Percentiles rank a stretch among this genome's conserved stretches.
phyloP scores from a whole-genome alignment of 2,113 vertebrate species.

The Hirundichthys speculiger region DNA sequence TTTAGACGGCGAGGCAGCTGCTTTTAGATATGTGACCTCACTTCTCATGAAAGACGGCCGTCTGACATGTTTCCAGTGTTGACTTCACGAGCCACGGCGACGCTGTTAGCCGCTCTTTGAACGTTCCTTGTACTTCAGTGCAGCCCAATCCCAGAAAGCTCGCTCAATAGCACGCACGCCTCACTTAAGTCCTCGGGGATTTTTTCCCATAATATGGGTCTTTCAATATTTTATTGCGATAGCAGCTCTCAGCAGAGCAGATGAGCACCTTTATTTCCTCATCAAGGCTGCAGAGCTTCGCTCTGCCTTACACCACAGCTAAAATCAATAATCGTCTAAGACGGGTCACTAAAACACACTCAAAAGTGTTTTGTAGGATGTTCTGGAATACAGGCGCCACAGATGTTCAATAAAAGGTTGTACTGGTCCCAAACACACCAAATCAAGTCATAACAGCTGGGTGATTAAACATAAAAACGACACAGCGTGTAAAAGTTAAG shows the following conservation, averaged over 20 bases:
- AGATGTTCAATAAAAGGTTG: conserved; percentile 36
- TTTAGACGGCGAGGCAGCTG: neutral
- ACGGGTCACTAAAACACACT: conserved; percentile 46
- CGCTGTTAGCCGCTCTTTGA: conserved; percentile 7
- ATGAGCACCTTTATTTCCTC: conserved; percentile 47
- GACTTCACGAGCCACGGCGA: conserved; percentile 14
- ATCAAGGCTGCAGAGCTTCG: conserved; percentile 28
- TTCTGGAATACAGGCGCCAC: conserved; percentile 16
- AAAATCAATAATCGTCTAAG: conserved; percentile 63
- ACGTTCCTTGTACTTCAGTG: conserved; percentile 7
- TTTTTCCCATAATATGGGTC: conserved; percentile 59
- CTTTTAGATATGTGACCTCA: conserved; percentile 9
- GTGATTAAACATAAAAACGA: conserved; percentile 12
- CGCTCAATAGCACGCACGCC: conserved; percentile 40
- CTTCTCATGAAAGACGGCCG: conserved; percentile 18
- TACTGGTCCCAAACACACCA: conserved; percentile 15
- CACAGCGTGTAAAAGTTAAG: no score
- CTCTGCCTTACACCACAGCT: conserved; percentile 37
- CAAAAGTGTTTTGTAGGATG: conserved; percentile 33
- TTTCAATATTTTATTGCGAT: conserved; percentile 56
- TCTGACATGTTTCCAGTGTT: conserved; percentile 25
- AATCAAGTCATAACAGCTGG: neutral
- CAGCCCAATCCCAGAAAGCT: conserved; percentile 27
- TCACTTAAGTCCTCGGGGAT: conserved; percentile 42
- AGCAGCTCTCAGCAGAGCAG: conserved; percentile 37